These are phyloP conservation scores for Araneus ventricosus DNA, from an alignment of 1,140 invertebrate species.

Conservation along the genomic window DNA sequence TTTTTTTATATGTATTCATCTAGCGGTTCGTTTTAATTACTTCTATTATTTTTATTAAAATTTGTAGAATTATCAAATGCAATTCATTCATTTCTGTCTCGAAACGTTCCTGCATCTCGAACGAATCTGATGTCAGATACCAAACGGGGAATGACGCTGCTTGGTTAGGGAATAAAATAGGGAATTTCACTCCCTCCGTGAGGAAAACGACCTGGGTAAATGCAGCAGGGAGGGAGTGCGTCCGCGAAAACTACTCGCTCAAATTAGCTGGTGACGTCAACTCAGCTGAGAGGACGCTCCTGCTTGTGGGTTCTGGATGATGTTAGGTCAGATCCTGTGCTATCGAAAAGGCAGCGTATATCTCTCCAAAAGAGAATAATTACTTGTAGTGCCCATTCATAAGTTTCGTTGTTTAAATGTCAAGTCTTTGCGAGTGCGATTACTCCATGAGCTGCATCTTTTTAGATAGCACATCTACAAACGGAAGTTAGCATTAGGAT, in stretches of 20 bases:
- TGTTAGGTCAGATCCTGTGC: conserved; percentile 60
- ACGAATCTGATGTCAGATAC: neutral
- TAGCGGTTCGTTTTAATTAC: no score
- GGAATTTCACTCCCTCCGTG: conserved; percentile 11
- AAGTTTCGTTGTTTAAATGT: conserved; percentile 8
- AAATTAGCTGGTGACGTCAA: conserved; percentile 70
- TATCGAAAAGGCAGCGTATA: conserved; percentile 8
- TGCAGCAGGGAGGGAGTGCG: conserved; percentile 62
- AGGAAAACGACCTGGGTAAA: conserved; percentile 51
- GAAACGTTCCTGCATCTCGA: neutral
- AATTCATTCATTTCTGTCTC: no score
- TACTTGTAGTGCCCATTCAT: neutral
- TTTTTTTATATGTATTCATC: no score
- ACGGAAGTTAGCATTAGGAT: conserved; percentile 33
- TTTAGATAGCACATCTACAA: neutral
- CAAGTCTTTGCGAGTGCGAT: neutral
- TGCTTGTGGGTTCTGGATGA: conserved; percentile 53
- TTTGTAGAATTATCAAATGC: no score
- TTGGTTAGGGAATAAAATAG: conserved; percentile 51
- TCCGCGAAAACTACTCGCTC: conserved; percentile 45
- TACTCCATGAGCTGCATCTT: neutral
- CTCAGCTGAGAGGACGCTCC: conserved; percentile 74
- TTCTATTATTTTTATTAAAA: no score
- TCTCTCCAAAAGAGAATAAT: conserved; percentile 8
- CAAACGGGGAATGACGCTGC: neutral